Base-by-base conservation (phyloP, 1,140 invertebrate genomes). In the Leptoteleia sp. region DNA sequence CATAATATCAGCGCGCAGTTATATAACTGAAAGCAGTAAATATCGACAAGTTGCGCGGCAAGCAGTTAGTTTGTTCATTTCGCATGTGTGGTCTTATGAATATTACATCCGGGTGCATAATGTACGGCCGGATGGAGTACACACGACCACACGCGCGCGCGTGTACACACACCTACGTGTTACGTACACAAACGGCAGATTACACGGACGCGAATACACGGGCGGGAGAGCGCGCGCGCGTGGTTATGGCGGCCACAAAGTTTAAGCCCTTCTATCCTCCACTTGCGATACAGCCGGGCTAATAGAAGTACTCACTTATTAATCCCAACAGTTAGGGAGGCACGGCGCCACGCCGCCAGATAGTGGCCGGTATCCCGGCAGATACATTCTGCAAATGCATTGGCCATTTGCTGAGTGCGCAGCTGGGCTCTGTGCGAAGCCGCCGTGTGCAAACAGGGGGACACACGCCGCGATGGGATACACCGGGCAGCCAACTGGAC, bases 301-400 rank as follows among this genome's bases (percentile, higher is more conserved):
- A 79, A 75, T 75, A 75, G 70, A 79, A 79, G 77, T 70, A 55
- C 65, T 75, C 71, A 71, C 77, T 79, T 79, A 75, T 79, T 79
- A 79, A 79, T 79, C 70, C 77, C 42, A 75, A 79, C 71, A 75
- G 70, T 79, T 75, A 71, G 65, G 77, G 52, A 75, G 67, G 29
- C 37, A 50, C 71, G 52, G 27, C 52, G 59, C 68, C 43, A 40
- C 13, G 54, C 61, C 40, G 38, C 42, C 54, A 47, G 75, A 72
- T 72, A 72, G 52, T 72, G 55, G 61, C 54, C 50, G 27, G 27
- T 11, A 29, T 29, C 31, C 68, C 37, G 38, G 31, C 31, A 64
- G 65, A 76, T 76, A 70, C 43, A 71, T 71, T 75, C 71, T 61
- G 68, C 52, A 70, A 79, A 79, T 79, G 76, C 70, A 72, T 52